phyloP scores from a whole-genome alignment of 1,140 invertebrate genomes.

The Helicorthomorpha holstii region DNA sequence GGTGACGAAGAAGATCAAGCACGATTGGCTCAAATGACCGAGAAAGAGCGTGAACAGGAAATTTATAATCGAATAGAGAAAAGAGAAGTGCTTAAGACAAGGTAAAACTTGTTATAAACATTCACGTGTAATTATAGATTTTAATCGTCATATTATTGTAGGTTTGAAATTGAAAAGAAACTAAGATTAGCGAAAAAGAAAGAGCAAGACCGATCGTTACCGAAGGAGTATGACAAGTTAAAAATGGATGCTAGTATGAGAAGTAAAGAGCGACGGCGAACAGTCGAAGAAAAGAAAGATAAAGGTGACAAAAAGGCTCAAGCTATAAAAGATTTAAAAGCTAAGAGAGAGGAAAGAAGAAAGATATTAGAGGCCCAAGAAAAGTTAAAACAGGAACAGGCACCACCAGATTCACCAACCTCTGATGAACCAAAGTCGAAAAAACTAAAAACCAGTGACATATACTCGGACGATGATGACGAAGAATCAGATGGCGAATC shows the following conservation, averaged over 20 bases:
- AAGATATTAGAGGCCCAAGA: constrained; percentile 35
- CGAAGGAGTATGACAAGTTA: constrained; percentile 32
- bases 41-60: constrained; percentile 92
- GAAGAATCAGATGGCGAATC: constrained; percentile 40
- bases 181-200: constrained; percentile 66
- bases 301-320: constrained; percentile 72
- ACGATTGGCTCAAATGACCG: constrained; percentile 75
- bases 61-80: constrained; percentile 91
- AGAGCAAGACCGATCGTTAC: constrained; percentile 42
- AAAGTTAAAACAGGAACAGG: constrained; percentile 20
- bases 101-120: constrained; percentile 26
- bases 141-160: constrained; percentile 18
- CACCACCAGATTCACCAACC: too few relatives aligned
- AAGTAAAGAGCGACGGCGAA: constrained; percentile 78
- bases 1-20: constrained; percentile 89
- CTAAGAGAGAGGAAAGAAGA: constrained; percentile 63
- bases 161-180: constrained; percentile 95
- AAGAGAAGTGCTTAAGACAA: constrained; percentile 76
- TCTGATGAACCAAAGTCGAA: constrained; percentile 32
- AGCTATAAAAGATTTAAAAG: constrained; percentile 78
- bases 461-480: constrained; percentile 87
- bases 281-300: constrained; percentile 66
- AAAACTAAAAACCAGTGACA: constrained; percentile 78
- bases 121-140: neutral
- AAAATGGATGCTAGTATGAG: constrained; percentile 55